Percentiles rank a stretch among this genome's conserved stretches.
phyloP scores from a whole-genome alignment of 1,140 invertebrate species.

The Meloidogyne hapla region DNA sequence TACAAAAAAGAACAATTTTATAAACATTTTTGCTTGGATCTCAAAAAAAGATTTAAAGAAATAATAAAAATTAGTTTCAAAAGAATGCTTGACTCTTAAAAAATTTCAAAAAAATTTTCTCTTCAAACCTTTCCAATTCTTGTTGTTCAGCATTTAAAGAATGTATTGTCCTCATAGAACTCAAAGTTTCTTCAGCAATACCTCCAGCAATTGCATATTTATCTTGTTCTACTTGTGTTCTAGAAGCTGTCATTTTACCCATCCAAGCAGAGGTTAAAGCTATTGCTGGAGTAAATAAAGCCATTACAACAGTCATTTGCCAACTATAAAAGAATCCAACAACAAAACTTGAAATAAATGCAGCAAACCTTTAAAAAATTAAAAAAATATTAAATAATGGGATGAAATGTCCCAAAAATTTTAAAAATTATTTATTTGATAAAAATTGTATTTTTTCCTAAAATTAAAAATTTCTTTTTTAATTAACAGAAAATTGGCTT shows the following conservation, averaged over 20 bases:
- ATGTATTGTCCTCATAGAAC: slow-evolving; percentile 76
- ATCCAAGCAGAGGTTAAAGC: slow-evolving; percentile 49
- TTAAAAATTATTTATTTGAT: no score
- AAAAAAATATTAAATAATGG: slow-evolving; percentile 4
- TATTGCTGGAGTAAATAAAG: slow-evolving; percentile 53
- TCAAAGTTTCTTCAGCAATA: slow-evolving; percentile 79
- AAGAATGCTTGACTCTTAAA: no score
- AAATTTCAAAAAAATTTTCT: not conserved
- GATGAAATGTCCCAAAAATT: not conserved
- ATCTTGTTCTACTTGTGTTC: slow-evolving; percentile 74
- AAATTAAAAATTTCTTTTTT: no score
- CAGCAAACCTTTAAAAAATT: slow-evolving; percentile 65
- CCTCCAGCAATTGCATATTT: slow-evolving; percentile 77
- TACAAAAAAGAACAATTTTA: no score
- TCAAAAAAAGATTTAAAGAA: no score
- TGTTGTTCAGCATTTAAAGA: slow-evolving; percentile 78
- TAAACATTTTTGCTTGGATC: no score
- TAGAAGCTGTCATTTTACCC: slow-evolving; percentile 54
- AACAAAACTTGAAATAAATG: slow-evolving; percentile 66
- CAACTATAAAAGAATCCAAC: slow-evolving; percentile 63
- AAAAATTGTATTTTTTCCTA: no score
- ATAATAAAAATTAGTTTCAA: no score
- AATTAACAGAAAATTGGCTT: no score
- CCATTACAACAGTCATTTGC: slow-evolving; percentile 63
- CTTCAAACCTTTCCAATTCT: slow-evolving; percentile 67